A percentile compares a stretch with the other conserved stretches of the same genome.
These are phyloP conservation scores for Scolanthus callimorphus DNA, from an alignment of 92 coral and sea anemone species.

Conservation along the genomic window DNA sequence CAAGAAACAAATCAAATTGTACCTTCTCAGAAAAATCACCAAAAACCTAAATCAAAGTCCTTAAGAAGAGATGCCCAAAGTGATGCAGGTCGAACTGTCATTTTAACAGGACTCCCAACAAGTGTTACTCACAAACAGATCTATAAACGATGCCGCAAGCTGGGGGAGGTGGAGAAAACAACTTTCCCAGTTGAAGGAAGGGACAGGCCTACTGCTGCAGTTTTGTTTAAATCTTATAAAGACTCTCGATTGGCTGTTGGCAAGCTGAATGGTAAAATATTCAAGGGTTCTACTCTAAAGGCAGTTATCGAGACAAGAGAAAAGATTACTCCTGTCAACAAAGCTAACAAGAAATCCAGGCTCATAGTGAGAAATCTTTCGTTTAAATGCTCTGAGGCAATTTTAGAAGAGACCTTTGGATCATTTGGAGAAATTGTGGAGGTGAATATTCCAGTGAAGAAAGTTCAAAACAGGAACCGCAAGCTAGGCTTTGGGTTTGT, in stretches of 20 bases:
- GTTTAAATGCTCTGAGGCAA: constrained; percentile 74
- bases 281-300: constrained; percentile 56
- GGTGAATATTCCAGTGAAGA: constrained; percentile 60
- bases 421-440: constrained; percentile 67
- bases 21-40: no score
- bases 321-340: constrained; percentile 41
- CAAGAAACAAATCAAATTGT: no score
- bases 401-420: constrained; percentile 60
- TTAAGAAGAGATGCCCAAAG: constrained; percentile 48
- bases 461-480: constrained; percentile 57
- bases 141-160: constrained; percentile 64
- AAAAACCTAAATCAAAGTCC: constrained; percentile 57
- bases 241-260: constrained; percentile 63
- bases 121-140: constrained; percentile 58
- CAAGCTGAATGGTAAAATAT: constrained; percentile 55
- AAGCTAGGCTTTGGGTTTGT: constrained; percentile 92
- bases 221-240: constrained; percentile 58
- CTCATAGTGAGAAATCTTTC: constrained; percentile 85
- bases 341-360: constrained; percentile 66
- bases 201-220: constrained; percentile 67
- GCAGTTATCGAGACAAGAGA: constrained; percentile 77
- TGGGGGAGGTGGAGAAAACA: constrained; percentile 65
- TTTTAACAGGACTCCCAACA: constrained; percentile 57
- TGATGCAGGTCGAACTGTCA: constrained; percentile 80
- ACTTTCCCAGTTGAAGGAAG: constrained; percentile 74